Percentiles rank a stretch among this genome's conserved stretches.
phyloP scores from a whole-genome alignment of 30 jellyfish, hydroid and myxozoan genomes.

The Hydra vulgaris region DNA sequence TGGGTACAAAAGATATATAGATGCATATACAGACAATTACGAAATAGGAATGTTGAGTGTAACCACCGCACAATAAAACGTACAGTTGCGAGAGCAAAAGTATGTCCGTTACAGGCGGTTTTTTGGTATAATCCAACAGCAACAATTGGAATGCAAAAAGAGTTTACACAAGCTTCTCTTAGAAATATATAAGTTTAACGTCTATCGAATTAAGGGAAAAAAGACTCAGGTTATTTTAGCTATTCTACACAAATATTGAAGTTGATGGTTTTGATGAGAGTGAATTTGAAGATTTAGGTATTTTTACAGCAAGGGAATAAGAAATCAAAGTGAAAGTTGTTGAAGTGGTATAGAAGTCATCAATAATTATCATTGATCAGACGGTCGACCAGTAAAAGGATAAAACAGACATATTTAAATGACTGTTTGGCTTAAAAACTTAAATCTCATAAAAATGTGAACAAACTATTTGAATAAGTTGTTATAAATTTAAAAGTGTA shows the following conservation, averaged over 20 bases:
- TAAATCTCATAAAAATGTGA: too few species aligned
- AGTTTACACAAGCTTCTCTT: background rate
- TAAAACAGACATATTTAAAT: background rate
- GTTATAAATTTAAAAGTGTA: too few species aligned
- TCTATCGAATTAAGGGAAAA: background rate
- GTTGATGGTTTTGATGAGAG: background rate
- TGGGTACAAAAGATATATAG: background rate
- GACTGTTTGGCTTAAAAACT: background rate
- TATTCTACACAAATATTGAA: background rate
- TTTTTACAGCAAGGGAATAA: background rate
- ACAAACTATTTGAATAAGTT: too few species aligned
- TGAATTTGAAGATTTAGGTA: background rate
- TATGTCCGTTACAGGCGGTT: background rate
- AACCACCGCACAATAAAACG: background rate
- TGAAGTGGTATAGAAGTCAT: background rate
- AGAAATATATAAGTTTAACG: background rate
- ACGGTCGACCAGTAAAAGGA: background rate
- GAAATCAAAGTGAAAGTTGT: background rate
- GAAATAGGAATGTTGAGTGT: background rate
- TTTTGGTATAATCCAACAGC: background rate
- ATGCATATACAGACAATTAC: background rate
- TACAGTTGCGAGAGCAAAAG: background rate
- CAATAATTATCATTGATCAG: background rate
- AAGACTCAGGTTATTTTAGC: background rate
- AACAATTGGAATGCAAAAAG: background rate